Evolutionary conservation across 1,140 invertebrate species (phyloP).

Genomic region (Euglossa dilemma): DNA sequence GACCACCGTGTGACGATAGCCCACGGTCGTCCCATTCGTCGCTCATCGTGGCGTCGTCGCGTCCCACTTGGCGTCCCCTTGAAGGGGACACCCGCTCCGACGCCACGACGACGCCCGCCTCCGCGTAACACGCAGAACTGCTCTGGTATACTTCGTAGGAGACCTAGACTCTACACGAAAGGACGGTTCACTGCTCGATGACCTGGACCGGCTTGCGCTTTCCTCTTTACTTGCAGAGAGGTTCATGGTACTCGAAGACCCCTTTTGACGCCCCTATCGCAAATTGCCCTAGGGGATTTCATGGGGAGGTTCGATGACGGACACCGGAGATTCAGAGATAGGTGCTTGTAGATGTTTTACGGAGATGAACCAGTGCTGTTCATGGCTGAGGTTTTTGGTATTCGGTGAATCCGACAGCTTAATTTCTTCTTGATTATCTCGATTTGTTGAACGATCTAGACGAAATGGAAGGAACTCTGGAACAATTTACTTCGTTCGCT

Average conservation of each 20-base stretch:
- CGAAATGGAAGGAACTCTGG: no score
- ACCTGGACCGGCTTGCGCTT: slow-evolving; percentile 8
- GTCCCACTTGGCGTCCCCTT: slow-evolving; percentile 40
- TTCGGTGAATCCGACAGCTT: no score
- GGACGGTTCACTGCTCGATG: slow-evolving; percentile 52
- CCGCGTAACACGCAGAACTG: slow-evolving; percentile 78
- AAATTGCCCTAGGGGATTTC: not conserved
- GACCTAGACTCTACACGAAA: slow-evolving; percentile 13
- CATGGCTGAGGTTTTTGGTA: not conserved
- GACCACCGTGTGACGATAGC: slow-evolving; percentile 91
- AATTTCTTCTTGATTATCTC: no score
- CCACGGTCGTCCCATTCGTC: slow-evolving; percentile 41
- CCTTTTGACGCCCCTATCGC: not conserved
- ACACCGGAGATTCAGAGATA: not conserved
- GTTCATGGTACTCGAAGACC: not conserved
- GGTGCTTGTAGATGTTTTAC: not conserved
- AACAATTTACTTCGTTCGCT: no score
- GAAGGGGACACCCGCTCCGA: slow-evolving; percentile 18
- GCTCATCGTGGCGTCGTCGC: slow-evolving; percentile 42
- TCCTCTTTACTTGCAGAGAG: not conserved
- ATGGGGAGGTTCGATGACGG: not conserved
- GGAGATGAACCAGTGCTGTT: not conserved
- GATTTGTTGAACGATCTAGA: no score
- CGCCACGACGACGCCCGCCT: slow-evolving; percentile 41
- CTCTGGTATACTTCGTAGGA: not conserved